A percentile compares a stretch with the other conserved stretches of the same genome.
phyloP scores from a whole-genome alignment of 1,140 invertebrate genomes.

The Aporrectodea caliginosa region DNA sequence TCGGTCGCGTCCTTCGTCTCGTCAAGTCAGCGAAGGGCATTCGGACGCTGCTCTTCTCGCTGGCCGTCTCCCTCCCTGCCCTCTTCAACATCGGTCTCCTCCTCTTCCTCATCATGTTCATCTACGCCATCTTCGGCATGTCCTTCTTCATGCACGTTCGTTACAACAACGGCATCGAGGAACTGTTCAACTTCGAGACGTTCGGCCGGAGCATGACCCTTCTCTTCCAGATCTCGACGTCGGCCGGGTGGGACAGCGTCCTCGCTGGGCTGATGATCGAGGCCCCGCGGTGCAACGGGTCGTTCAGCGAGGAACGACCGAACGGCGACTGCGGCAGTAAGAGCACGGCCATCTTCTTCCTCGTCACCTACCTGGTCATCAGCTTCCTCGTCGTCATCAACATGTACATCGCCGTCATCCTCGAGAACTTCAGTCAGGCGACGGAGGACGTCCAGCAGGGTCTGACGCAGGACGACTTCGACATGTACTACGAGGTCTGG shows the following conservation, averaged over 20 bases:
- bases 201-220: conserved; percentile 92
- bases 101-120: conserved; percentile 97
- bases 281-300: conserved; percentile 65
- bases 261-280: conserved; percentile 93
- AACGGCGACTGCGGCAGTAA: conserved; percentile 92
- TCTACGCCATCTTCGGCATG: conserved; percentile 98
- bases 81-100: conserved; percentile 97
- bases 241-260: conserved; percentile 95
- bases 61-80: conserved; percentile 95
- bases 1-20: conserved; percentile 89
- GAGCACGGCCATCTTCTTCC: conserved; percentile 86
- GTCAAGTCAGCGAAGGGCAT: conserved; percentile 95
- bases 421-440: conserved; percentile 96
- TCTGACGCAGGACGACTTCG: conserved; percentile 95
- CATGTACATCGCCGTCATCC: conserved; percentile 98
- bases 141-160: conserved; percentile 99
- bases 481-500: conserved; percentile 99
- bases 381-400: conserved; percentile 97
- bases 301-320: conserved; percentile 45
- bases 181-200: conserved; percentile 97
- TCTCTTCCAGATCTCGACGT: conserved; percentile 97
- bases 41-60: conserved; percentile 88
- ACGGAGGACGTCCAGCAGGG: conserved; percentile 98
- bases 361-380: conserved; percentile 92
- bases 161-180: conserved; percentile 84